Evolutionary conservation across 2,888 invertebrate species (phyloP), one percentile per base, ranked within the genome.

Genomic region (Oligia latruncula): DNA sequence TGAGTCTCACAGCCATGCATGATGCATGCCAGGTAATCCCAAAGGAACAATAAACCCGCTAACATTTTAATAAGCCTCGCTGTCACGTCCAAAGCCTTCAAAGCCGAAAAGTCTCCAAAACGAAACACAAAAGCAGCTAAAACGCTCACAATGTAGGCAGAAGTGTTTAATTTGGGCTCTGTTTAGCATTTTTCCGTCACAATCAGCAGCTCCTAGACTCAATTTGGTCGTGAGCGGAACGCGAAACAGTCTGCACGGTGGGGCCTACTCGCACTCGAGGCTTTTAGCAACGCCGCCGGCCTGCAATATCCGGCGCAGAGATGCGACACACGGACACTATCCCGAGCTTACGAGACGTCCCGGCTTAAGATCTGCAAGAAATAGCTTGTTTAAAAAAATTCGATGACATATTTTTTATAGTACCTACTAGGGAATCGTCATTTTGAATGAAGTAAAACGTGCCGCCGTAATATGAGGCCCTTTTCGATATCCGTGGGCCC

Each of bases 121-220:
- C 62, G 62, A 81, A 72, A 77, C 77, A 89, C 80, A 80, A 84
- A 83, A 83, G 43, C 68, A 68, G 77, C 85, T 80, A 67, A 81
- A 81, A 76, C 80, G 74, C 78, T 81, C 84, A 68, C 82, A 71
- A 72, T 78, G 29, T 60, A 76, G 73, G 71, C 79, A 74, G 67
- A 65, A 79, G 83, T 84, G 83, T 88, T 89, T 90, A 90, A 90
- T 89, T 89, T 87, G 80, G 83, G 81, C 81, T 71, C 88, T 88
- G 88, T 85, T 91, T 90, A 89, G 89, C 91, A 90, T 91, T 90
- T 91, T 90, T 86, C 74, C 84, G 67, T 85, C 76, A 90, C 87
- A 88, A 90, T 87, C 90, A 87, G 84, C 52, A 80, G 82, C 77
- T 83, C 84, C 88, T 89, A 89, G 89, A 90, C 90, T 90, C 89